Conservation (phyloP, 2,888 invertebrate species). For the Cephus nigrinus region DNA sequence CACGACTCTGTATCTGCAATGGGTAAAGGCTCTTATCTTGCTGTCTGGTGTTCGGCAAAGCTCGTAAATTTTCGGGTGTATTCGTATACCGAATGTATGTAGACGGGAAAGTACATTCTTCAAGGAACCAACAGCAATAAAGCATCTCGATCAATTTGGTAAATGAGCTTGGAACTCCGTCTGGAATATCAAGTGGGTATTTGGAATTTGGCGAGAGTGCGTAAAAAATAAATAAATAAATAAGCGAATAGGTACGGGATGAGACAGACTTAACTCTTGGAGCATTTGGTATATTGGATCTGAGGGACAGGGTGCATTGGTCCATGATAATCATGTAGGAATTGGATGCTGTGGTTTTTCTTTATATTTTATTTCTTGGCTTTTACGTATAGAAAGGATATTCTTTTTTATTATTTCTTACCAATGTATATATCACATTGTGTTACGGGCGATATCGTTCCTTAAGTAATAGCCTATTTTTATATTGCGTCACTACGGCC, state of each 20-base stretch:
- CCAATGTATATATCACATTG: background rate
- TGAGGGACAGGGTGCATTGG: background rate
- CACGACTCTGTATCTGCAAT: background rate
- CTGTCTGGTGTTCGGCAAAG: background rate
- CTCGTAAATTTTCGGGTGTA: background rate
- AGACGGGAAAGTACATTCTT: background rate
- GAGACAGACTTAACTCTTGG: background rate
- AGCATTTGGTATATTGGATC: background rate
- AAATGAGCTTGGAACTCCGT: background rate
- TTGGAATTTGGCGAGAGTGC: background rate
- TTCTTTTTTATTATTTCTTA: background rate
- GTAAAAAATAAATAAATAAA: background rate
- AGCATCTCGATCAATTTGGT: conserved; percentile 3
- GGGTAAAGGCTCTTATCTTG: background rate
- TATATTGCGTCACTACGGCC: background rate
- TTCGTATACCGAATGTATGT: background rate
- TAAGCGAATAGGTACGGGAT: background rate
- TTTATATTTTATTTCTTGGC: background rate
- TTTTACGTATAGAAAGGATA: background rate
- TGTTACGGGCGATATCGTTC: background rate
- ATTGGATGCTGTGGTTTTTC: background rate
- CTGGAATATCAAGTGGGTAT: conserved; percentile 1
- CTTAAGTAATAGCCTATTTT: background rate
- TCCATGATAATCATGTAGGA: background rate
- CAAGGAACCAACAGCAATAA: conserved; percentile 1